Conservation (phyloP, 2,797 vertebrate genomes). For the Manis javanica region DNA sequence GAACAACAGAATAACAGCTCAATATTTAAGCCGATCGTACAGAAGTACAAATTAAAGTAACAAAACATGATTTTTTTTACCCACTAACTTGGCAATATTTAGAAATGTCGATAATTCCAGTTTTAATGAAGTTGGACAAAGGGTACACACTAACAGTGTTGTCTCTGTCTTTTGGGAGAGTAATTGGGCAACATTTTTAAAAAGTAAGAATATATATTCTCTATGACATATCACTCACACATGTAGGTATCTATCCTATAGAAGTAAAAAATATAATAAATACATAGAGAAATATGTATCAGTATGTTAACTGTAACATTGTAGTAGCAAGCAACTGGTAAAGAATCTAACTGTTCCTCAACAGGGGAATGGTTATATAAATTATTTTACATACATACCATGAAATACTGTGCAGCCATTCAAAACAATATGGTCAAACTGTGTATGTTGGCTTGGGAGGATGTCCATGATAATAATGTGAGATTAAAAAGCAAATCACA, state of each 20-base stretch:
- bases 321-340: background rate
- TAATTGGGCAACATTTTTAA: background rate
- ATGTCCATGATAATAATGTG: background rate
- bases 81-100: background rate
- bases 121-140: background rate
- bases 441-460: background rate
- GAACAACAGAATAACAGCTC: background rate
- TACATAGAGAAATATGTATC: background rate
- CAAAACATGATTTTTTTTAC: background rate
- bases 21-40: background rate
- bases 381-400: background rate
- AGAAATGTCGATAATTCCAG: background rate
- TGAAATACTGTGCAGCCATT: background rate
- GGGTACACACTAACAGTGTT: background rate
- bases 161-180: background rate
- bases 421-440: background rate
- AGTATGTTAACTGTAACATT: background rate
- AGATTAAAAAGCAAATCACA: constrained; percentile 12
- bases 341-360: background rate
- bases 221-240: background rate
- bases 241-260: background rate
- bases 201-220: background rate
- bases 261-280: background rate
- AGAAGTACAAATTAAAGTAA: background rate
- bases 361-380: background rate